Conservation (phyloP, 1,140 invertebrate species). For the Diabrotica virgifera region DNA sequence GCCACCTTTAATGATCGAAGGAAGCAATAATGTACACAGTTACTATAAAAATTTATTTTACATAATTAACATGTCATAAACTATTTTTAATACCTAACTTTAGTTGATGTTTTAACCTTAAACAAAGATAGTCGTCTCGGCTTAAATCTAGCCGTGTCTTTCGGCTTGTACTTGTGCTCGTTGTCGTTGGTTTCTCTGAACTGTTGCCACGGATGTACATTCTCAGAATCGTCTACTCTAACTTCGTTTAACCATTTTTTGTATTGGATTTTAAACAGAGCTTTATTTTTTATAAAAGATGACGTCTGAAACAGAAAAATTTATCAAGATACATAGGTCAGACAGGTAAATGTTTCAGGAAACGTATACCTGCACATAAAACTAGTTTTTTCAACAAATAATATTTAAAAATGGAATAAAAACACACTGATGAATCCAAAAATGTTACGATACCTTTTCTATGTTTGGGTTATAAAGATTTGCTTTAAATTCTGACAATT, state of each 20-base stretch:
- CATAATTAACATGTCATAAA: too few relatives aligned
- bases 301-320: not conserved
- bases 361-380: slow-evolving; percentile 42
- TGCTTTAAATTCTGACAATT: slow-evolving; percentile 43
- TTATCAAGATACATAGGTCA: too few relatives aligned
- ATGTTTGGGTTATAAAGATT: too few relatives aligned
- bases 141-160: slow-evolving; percentile 44
- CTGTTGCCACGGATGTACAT: slow-evolving; percentile 60
- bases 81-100: slow-evolving; percentile 19
- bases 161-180: slow-evolving; percentile 34
- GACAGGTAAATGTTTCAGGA: too few relatives aligned
- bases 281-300: slow-evolving; percentile 42
- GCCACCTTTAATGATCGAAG: too few relatives aligned
- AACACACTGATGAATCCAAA: too few relatives aligned
- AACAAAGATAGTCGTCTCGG: slow-evolving; percentile 36
- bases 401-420: too few relatives aligned
- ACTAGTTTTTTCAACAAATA: slow-evolving; percentile 37
- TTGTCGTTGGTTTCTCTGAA: slow-evolving; percentile 43
- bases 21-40: too few relatives aligned
- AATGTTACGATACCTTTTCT: too few relatives aligned
- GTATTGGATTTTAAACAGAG: slow-evolving; percentile 49
- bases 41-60: too few relatives aligned
- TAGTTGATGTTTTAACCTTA: slow-evolving; percentile 37
- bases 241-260: slow-evolving; percentile 54
- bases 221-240: slow-evolving; percentile 51